phyloP scores from a whole-genome alignment of 2,888 invertebrate species.

The Dione vanillae region DNA sequence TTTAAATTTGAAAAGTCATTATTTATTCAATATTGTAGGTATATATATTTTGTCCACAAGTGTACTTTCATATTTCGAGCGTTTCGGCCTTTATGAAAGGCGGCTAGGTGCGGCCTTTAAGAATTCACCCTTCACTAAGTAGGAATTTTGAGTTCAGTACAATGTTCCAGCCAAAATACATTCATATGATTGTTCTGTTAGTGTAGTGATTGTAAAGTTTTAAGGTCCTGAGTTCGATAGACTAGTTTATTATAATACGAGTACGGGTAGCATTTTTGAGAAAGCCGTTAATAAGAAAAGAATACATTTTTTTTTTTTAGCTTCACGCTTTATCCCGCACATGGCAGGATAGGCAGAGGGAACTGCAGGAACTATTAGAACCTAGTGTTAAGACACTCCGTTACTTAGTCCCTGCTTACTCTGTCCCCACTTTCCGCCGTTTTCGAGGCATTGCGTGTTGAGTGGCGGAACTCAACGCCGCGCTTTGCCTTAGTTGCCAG shows the following conservation, averaged over 20 bases:
- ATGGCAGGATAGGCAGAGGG: no score
- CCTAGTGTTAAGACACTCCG: no score
- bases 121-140: slow-evolving; percentile 73
- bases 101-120: slow-evolving; percentile 64
- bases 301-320: no score
- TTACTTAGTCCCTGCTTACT: no score
- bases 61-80: slow-evolving; percentile 38
- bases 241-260: no score
- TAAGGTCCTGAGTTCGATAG: neutral
- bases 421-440: no score
- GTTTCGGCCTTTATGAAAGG: slow-evolving; percentile 58
- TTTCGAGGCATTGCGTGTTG: no score
- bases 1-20: neutral
- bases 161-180: slow-evolving; percentile 44
- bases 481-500: no score
- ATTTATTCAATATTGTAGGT: neutral
- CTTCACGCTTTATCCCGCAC: no score
- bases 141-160: slow-evolving; percentile 50
- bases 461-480: no score
- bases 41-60: slow-evolving; percentile 27
- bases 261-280: no score
- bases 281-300: neutral
- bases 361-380: no score
- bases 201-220: neutral
- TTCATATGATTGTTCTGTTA: neutral